A percentile compares a stretch with the other conserved stretches of the same genome.
phyloP scores from a whole-genome alignment of 2,888 invertebrate species.

The Epirrhoe alternata region DNA sequence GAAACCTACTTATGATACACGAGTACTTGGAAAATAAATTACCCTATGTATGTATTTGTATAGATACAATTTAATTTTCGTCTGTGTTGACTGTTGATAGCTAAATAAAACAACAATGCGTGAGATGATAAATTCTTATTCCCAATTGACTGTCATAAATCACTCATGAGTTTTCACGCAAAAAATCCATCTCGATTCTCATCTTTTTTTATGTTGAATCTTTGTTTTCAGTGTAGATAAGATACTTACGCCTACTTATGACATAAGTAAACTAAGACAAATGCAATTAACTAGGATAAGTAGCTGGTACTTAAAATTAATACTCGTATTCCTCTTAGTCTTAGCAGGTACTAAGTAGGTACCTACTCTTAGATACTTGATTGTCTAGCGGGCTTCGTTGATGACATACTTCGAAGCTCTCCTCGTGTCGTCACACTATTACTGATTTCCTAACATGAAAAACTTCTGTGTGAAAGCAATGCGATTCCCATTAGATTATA shows the following conservation, averaged over 20 bases:
- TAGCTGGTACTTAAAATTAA: no score
- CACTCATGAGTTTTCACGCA: conserved; percentile 75
- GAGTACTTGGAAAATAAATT: no score
- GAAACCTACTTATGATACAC: no score
- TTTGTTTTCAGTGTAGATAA: neutral
- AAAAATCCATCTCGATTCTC: conserved; percentile 62
- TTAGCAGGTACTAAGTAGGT: no score
- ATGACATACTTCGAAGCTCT: neutral
- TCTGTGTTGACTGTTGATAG: conserved; percentile 31
- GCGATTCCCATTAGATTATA: conserved; percentile 29
- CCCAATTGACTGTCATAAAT: conserved; percentile 76
- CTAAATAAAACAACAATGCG: conserved; percentile 50
- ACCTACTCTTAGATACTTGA: no score
- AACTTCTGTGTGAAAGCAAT: neutral
- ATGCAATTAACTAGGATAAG: no score
- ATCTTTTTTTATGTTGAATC: conserved; percentile 15
- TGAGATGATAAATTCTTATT: conserved; percentile 56
- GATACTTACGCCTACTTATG: neutral
- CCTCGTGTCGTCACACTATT: neutral
- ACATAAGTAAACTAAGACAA: no score
- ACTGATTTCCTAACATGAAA: neutral
- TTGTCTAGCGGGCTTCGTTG: neutral
- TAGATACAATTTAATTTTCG: neutral
- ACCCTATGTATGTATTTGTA: no score
- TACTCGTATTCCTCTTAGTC: no score